Evolutionary conservation across 2,113 vertebrate genomes (phyloP), one percentile per base, ranked within the genome.

Genomic region (Tringa solitaria): DNA sequence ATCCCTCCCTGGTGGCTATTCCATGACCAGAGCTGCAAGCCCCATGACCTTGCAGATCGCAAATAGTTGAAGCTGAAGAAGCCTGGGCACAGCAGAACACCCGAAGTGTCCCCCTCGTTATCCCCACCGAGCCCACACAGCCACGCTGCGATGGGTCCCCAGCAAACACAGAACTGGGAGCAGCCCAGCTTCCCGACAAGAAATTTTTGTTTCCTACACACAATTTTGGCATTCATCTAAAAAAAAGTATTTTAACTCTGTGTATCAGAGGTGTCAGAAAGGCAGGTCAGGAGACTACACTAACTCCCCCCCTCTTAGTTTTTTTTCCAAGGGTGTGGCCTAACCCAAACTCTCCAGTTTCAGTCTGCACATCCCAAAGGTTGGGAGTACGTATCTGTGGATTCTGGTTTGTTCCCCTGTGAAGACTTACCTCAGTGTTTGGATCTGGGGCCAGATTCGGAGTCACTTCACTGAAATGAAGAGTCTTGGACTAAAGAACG

Each of bases 361-460:
- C 59, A 46, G 2, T 48, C 19, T 60, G 56, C 21, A 11, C 28
- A 45, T 35, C 46, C 59, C 43, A 22, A 69, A 67, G 43, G 32
- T 35, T 14, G n/a, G 33, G 8, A 54, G 14, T 2, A 45, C 2
- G 7, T 7, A 5, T 4, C 5, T 0, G 9, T 0, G 2, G 18
- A 20, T 48, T 78, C 37, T 54, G 41, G 32, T 63, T 80, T 76
- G 30, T 48, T 89, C 15, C 48, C n/a, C 76, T 26, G 63, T 1
- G 10, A 37, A 41, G 50, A 56, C 88, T 94, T 93, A 96, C 94
- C 95, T 92, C 32, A 54, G 2, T 3, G 4, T 78, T 68, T 61
- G 92, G 73, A 88, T 84, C 57, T 78, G 79, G 84, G 87, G 83
- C 77, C 50, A 46, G 65, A 56, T 56, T 69, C 43, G n/a, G 92